Evolutionary conservation across 2,113 vertebrate genomes (phyloP).

Genomic region (Mellivora capensis): DNA sequence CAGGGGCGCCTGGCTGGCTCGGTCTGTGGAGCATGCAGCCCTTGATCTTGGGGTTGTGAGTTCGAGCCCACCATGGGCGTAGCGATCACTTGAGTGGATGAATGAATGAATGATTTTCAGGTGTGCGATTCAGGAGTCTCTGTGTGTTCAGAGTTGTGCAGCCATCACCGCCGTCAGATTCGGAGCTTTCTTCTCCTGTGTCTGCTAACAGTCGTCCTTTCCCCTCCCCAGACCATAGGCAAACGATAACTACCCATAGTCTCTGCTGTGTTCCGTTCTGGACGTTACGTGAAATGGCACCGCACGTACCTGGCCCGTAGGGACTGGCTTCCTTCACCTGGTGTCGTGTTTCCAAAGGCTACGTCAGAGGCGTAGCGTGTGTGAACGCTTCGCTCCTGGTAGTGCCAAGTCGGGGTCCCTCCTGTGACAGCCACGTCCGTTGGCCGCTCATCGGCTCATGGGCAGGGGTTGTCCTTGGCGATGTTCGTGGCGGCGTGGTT

Average conservation of each 20-base stretch:
- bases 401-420: background rate
- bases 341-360: background rate
- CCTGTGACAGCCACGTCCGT: fast-evolving
- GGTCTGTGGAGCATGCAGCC: background rate
- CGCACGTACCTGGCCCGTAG: background rate
- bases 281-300: fast-evolving
- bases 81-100: background rate
- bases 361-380: fast-evolving
- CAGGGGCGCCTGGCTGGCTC: background rate
- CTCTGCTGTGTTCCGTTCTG: too few species aligned
- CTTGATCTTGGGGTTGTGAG: background rate
- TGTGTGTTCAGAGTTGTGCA: fast-evolving
- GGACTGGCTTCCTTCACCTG: too few species aligned
- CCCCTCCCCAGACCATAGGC: background rate
- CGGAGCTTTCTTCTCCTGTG: background rate
- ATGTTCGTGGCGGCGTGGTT: background rate
- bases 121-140: background rate
- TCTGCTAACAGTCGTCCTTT: background rate
- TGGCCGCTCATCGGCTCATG: fast-evolving
- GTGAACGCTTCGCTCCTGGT: background rate
- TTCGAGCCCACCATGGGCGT: background rate
- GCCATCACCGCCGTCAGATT: fast-evolving
- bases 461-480: background rate
- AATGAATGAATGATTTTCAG: background rate
- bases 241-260: fast-evolving